Conservation (phyloP, 2,888 invertebrate species). For the Temnothorax ravouxi region DNA sequence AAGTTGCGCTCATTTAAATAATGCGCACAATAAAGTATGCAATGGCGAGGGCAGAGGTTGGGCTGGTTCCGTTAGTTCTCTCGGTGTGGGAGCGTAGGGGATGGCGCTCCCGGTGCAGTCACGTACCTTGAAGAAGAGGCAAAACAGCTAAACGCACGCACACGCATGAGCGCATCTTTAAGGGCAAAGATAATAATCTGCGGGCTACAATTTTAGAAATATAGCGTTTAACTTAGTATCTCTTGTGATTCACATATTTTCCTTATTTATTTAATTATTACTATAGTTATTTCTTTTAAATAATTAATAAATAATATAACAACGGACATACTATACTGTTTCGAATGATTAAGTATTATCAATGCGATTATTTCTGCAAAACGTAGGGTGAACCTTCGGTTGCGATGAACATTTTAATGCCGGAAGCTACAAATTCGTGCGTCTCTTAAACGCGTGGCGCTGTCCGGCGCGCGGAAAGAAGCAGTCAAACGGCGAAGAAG, state of each 20-base stretch:
- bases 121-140: conserved; percentile 71
- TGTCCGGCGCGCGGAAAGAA: conserved; percentile 71
- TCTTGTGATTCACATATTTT: neutral
- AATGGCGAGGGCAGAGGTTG: conserved; percentile 67
- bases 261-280: conserved; percentile 22
- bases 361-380: neutral
- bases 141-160: conserved; percentile 59
- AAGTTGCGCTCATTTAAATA: conserved; percentile 84
- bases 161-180: conserved; percentile 55
- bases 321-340: neutral
- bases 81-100: conserved; percentile 63
- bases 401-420: neutral
- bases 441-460: conserved; percentile 70
- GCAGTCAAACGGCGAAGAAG: conserved; percentile 72
- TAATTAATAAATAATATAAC: neutral
- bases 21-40: conserved; percentile 84
- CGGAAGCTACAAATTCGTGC: conserved; percentile 20
- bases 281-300: neutral
- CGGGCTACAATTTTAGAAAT: conserved; percentile 8
- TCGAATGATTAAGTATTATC: neutral
- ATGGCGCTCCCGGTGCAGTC: conserved; percentile 78
- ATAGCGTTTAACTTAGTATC: neutral
- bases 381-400: neutral
- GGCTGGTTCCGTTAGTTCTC: conserved; percentile 69
- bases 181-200: conserved; percentile 45